phyloP scores from a whole-genome alignment of 1,140 invertebrate genomes.

The Odontomachus brunneus region DNA sequence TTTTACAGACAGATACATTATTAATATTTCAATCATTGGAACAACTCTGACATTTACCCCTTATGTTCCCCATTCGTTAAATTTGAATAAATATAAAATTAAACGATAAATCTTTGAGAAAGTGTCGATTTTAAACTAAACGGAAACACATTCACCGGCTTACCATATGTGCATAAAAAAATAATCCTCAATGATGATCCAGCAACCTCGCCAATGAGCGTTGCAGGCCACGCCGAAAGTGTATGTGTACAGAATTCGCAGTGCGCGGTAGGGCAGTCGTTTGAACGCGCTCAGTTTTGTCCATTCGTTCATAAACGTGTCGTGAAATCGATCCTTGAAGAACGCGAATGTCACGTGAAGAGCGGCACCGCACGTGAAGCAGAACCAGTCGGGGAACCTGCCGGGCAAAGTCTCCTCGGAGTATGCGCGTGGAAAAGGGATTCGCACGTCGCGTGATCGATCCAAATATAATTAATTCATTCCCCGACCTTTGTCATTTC shows the following conservation, averaged over 20 bases:
- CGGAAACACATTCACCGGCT: background rate
- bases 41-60: no score
- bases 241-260: conserved; percentile 86
- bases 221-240: conserved; percentile 86
- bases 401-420: background rate
- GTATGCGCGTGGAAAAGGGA: background rate
- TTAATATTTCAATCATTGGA: no score
- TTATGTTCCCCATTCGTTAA: no score
- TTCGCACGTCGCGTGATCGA: no score
- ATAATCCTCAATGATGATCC: conserved; percentile 85
- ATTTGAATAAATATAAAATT: no score
- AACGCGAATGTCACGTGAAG: conserved; percentile 85
- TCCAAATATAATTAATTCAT: no score
- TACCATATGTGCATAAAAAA: conserved; percentile 28
- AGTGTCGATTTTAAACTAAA: no score
- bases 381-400: conserved; percentile 84
- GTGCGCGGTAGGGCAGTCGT: conserved; percentile 58
- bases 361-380: conserved; percentile 83
- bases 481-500: background rate
- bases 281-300: background rate
- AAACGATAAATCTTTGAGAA: no score
- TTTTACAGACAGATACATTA: no score
- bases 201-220: conserved; percentile 88
- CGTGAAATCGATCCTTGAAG: conserved; percentile 77
- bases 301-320: conserved; percentile 56